These are phyloP conservation scores for Synodontis membranacea DNA, from an alignment of 2,113 vertebrate species.

Conservation along the genomic window DNA sequence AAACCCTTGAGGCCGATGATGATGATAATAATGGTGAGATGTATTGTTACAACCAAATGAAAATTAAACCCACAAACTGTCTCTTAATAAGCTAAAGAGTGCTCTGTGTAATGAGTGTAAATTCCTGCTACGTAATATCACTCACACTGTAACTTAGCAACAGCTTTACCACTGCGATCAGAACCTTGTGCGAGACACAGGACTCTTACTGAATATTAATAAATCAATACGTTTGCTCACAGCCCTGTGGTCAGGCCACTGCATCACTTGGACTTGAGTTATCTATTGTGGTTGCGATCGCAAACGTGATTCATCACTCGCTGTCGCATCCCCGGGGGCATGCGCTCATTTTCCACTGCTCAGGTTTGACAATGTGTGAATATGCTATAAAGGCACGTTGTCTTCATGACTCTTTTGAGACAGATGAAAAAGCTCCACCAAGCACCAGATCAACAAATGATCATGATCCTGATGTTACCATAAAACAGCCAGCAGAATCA, in stretches of 20 bases:
- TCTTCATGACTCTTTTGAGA: not conserved
- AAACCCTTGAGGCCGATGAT: not conserved
- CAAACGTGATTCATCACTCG: constrained; percentile 22
- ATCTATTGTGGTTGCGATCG: not conserved
- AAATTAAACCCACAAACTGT: not conserved
- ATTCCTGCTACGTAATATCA: constrained; percentile 39
- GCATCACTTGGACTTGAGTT: not conserved
- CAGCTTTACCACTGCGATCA: constrained; percentile 31
- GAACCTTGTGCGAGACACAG: constrained; percentile 12
- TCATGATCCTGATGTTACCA: not conserved
- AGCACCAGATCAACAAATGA: not conserved
- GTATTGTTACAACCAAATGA: not conserved
- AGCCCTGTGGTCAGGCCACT: constrained; percentile 1
- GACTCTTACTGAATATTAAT: constrained; percentile 49
- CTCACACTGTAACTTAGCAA: constrained; percentile 52
- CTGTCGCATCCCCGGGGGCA: not conserved
- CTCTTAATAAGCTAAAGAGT: not conserved
- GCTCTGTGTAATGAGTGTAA: constrained; percentile 28
- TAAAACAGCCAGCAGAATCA: not conserved
- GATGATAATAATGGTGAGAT: not conserved
- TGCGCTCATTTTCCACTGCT: not conserved
- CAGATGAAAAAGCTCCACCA: not conserved
- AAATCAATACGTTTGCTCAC: constrained; percentile 37
- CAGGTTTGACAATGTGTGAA: constrained; percentile 12
- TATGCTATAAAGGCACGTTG: not conserved